Evolutionary conservation across 2,113 vertebrate genomes (phyloP), one percentile per base, ranked within the genome.

Genomic region (Daphoenositta chrysoptera): DNA sequence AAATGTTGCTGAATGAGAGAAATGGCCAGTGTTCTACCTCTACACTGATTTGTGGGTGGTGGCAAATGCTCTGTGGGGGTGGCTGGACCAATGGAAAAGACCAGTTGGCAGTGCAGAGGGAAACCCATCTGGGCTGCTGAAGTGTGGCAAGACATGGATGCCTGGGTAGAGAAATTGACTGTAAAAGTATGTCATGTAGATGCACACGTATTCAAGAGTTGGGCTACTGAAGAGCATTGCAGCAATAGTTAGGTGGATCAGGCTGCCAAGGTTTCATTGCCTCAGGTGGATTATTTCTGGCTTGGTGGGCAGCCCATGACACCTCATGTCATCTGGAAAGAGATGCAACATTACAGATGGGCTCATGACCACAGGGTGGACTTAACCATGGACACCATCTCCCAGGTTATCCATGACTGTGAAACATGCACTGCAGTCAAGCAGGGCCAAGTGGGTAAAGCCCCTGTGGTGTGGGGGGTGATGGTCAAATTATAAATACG

Each of bases 221-320:
- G 37, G 63, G 13, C 37, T 86, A 3, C 16, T 58, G 22, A 51
- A 51, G 17, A 68, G 26, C 18, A 33, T 31, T 42, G 24, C 53
- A 68, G 6, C 22, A 58, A 10, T 44, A 31, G 40, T 7, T 17
- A 14, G 44, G 31, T 58, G 53, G 27, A 15, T 68, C 27, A 44
- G 31, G 4, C 27, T 58, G 33, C 44, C 45, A 51, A 27, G 17
- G 31, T 37, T 58, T 17, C 42, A 50, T 31, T 68, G 31, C 27
- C 27, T 58, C 31, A 21, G 44, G 35, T 58, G 31, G 27, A 33
- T 51, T 68, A 33, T 51, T 86, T 86, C 45, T 68, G 37, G 45
- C 53, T 77, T 1, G 0, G 26, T 48, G 26, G 31, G 35, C 0
- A 0, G 26, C 44, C 44, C 5, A 11, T 37, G 31, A 51, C 1